These are phyloP conservation scores for Tanypteryx hageni DNA, from an alignment of 2,888 invertebrate genomes.

Conservation along the genomic window DNA sequence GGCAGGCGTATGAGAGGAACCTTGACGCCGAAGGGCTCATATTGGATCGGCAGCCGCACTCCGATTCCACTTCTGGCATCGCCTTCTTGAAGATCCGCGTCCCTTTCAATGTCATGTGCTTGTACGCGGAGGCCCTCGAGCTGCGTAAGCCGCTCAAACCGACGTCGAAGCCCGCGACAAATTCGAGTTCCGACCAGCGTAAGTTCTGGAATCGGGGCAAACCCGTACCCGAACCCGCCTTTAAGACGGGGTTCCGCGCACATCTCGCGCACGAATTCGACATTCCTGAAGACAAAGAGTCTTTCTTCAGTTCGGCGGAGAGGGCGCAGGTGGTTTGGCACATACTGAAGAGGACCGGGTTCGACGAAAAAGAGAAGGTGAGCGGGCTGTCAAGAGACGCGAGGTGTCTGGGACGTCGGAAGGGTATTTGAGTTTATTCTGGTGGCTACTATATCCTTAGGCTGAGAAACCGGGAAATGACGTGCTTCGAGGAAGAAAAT, in stretches of 20 bases:
- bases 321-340: constrained; percentile 94
- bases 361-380: constrained; percentile 83
- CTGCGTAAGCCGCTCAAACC: constrained; percentile 89
- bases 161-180: background rate
- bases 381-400: too few relatives aligned
- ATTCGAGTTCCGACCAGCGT: background rate
- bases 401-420: too few relatives aligned
- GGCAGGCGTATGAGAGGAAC: constrained; percentile 87
- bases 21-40: constrained; percentile 89
- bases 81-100: constrained; percentile 93
- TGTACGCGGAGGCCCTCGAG: constrained; percentile 92
- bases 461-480: too few relatives aligned
- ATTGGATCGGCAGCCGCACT: constrained; percentile 79
- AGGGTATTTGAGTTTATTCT: too few relatives aligned
- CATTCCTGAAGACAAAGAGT: constrained; percentile 83
- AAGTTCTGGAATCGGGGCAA: too few relatives aligned
- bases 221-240: background rate
- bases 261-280: background rate
- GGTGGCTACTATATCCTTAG: too few relatives aligned
- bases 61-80: constrained; percentile 75
- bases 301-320: constrained; percentile 91
- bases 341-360: constrained; percentile 89
- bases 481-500: too few relatives aligned
- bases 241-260: constrained; percentile 29
- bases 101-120: constrained; percentile 91